A percentile compares a stretch with the other conserved stretches of the same genome.
Conservation (phyloP, 2,113 vertebrate genomes). For the Tyrannus savana region DNA sequence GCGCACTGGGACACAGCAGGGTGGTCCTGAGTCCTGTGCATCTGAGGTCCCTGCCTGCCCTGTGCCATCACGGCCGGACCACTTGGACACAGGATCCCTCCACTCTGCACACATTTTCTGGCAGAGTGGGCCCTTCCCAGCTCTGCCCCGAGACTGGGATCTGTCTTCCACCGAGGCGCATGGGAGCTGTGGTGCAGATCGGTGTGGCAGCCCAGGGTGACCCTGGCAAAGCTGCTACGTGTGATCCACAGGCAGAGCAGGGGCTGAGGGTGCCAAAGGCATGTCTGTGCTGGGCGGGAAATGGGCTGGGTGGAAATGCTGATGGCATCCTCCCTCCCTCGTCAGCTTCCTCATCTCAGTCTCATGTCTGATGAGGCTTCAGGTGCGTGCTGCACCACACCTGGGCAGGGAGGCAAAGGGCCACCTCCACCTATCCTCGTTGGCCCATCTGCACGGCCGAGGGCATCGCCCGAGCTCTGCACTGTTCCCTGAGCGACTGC, state of each 20-base stretch:
- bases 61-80: accelerated
- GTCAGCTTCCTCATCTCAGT: not conserved
- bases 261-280: not conserved
- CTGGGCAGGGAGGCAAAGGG: not conserved
- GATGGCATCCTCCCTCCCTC: not conserved
- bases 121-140: not conserved
- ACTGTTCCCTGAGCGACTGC: too few species aligned
- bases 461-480: too few species aligned
- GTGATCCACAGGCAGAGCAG: not conserved
- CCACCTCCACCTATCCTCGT: accelerated
- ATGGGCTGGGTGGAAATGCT: not conserved
- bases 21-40: not conserved
- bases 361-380: not conserved
- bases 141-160: accelerated
- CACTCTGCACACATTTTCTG: not conserved
- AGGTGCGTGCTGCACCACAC: not conserved
- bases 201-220: not conserved
- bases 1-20: not conserved
- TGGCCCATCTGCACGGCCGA: too few species aligned
- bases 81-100: accelerated
- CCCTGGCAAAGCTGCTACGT: not conserved
- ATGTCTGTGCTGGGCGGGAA: not conserved
- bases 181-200: accelerated
- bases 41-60: not conserved
- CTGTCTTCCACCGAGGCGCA: accelerated